Conservation (phyloP, 30 jellyfish, hydroid and myxozoan species). For the Hydractinia echinata region DNA sequence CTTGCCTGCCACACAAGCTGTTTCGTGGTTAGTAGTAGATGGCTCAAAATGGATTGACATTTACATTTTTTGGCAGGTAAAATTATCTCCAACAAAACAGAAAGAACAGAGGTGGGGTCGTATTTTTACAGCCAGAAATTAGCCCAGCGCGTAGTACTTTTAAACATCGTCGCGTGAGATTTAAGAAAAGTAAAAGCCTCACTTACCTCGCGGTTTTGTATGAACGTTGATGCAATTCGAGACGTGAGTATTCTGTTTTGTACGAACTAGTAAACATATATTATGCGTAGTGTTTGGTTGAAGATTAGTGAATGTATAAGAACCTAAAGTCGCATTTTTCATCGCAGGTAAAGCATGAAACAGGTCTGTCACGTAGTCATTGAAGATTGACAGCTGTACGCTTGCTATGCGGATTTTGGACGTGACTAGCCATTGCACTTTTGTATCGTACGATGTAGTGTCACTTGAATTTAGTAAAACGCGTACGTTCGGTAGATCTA, state of each 20-base stretch:
- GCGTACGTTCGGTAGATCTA: no score
- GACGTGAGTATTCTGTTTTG: background rate
- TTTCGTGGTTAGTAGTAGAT: no score
- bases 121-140: no score
- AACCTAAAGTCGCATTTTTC: background rate
- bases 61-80: no score
- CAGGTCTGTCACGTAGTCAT: background rate
- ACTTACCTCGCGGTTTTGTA: background rate
- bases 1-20: no score
- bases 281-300: constrained; percentile 3
- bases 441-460: background rate
- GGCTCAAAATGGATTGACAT: no score
- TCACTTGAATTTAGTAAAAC: no score
- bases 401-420: background rate
- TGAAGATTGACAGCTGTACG: constrained; percentile 1
- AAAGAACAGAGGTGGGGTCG: no score
- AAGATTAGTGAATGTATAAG: background rate
- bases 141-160: no score
- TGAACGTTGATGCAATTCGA: background rate
- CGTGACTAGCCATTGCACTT: constrained; percentile 3
- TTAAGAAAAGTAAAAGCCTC: background rate
- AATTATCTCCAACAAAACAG: no score
- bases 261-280: background rate
- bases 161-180: no score
- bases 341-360: background rate